A percentile compares a stretch with the other conserved stretches of the same genome.
Evolutionary conservation across 2,888 invertebrate species (phyloP).

Genomic region (Dasypogon diadema): DNA sequence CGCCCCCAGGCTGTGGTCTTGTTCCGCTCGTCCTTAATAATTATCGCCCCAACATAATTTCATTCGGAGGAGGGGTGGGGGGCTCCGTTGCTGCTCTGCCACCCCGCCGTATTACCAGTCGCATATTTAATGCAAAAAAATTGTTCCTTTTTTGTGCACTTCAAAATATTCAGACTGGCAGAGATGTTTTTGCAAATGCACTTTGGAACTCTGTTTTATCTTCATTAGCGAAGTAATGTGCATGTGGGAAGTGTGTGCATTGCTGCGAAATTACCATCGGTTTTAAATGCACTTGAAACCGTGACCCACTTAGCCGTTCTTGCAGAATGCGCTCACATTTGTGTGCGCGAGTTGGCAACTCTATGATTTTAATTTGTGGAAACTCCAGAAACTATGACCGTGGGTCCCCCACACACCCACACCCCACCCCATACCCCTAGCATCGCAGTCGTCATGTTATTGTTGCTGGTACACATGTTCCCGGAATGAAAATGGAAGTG

Average conservation of each 20-base stretch:
- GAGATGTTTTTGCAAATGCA: conserved; percentile 25
- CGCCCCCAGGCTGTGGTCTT: conserved; percentile 5
- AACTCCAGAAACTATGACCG: too few relatives aligned
- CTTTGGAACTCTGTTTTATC: conserved; percentile 20
- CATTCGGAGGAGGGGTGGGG: conserved; percentile 14
- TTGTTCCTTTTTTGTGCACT: background rate
- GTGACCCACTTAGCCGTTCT: background rate
- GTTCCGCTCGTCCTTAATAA: conserved; percentile 26
- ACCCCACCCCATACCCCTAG: too few relatives aligned
- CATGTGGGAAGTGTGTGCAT: background rate
- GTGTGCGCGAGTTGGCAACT: too few relatives aligned
- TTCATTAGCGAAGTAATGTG: conserved; percentile 36
- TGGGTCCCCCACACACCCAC: too few relatives aligned
- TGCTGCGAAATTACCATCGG: conserved; percentile 15
- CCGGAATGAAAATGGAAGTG: too few relatives aligned
- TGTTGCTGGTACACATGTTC: too few relatives aligned
- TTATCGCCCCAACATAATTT: conserved; percentile 36
- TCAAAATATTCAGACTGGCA: background rate
- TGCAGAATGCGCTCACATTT: background rate
- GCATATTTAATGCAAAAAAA: conserved; percentile 31
- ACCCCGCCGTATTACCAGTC: too few relatives aligned
- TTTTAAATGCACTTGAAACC: conserved; percentile 25
- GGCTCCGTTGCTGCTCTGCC: too few relatives aligned
- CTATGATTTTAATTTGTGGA: too few relatives aligned
- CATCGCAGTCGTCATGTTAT: too few relatives aligned